Conservation (phyloP, 2,797 vertebrate genomes). For the Lophotriccus pileatus region DNA sequence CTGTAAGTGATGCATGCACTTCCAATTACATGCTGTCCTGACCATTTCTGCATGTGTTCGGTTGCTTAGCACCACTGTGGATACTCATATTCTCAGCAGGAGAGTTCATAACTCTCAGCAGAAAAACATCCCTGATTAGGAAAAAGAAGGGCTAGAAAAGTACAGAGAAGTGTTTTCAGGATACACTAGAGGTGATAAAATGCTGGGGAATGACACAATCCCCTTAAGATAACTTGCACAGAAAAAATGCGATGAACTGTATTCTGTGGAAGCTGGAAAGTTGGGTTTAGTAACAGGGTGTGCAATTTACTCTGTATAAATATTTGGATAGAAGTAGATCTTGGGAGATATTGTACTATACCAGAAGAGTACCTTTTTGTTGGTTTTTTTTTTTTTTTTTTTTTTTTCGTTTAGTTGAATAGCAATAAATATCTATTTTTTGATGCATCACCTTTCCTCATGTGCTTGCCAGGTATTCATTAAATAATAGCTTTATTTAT, state of each 20-base stretch:
- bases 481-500: constrained; percentile 29
- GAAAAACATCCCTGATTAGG: not conserved
- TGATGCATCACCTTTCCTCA: not conserved
- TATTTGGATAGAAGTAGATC: constrained; percentile 11
- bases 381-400: constrained; percentile 33
- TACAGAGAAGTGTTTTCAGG: not conserved
- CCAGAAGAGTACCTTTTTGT: not conserved
- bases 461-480: not conserved
- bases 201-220: not conserved
- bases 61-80: not conserved
- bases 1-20: not conserved
- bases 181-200: not conserved
- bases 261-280: constrained; percentile 45
- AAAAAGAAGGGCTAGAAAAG: not conserved
- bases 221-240: not conserved
- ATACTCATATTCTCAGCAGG: not conserved
- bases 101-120: not conserved
- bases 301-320: constrained; percentile 50
- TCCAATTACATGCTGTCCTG: not conserved
- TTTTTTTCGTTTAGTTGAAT: constrained; percentile 44
- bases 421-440: constrained; percentile 31
- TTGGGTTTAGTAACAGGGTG: constrained; percentile 14
- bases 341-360: constrained; percentile 28
- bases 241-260: constrained; percentile 29
- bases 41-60: not conserved